Base-by-base conservation (phyloP, 2,113 vertebrate genomes). In the Paradisaea rubra region DNA sequence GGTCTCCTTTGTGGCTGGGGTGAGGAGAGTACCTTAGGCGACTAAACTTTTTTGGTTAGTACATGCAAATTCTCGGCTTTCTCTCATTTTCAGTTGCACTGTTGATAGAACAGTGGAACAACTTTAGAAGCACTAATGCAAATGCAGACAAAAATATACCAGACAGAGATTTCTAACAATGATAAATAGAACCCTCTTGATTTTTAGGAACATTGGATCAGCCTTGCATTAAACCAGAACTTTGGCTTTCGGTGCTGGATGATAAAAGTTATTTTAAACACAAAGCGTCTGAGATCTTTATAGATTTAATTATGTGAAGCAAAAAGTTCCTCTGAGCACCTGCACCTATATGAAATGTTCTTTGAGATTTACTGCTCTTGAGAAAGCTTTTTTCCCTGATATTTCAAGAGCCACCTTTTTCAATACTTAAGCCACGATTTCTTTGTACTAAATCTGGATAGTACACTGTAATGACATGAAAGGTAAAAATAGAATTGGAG, bases 401-500 rank as follows among this genome's bases (percentile, higher is more conserved):
- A 84, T 93, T 93, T 91, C 85, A 86, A 90, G 61, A 83, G 39
- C 31, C 2, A 5, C 15, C 49, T 66, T 86, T 85, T 82, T 61
- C 90, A 91, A n/a, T 86, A 65, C 31, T 84, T 81, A 66, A 92
- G 56, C 60, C 42, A 37, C 2, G 1, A 78, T 71, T 91, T 89
- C 89, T 96, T 84, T 96, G 69, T 81, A 59, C 74, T 94, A 79
- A 88, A 93, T 79, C 28, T 56, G 20, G 57, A 74, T 83, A 81
- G 42, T 27, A 86, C 11, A 91, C 66, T 71, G 82, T 41, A 86
- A 56, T 89, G 24, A 60, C 72, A 74, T 77, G 44, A 86, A 92
- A 86, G 31, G 52, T 49, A 96, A 95, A 95, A 95, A 91, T 88
- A 93, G 52, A 92, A 53, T 56, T 88, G 68, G 59, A 88, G 89